These are phyloP conservation scores for Panorpa germanica DNA, from an alignment of 2,888 invertebrate genomes.

Conservation along the genomic window DNA sequence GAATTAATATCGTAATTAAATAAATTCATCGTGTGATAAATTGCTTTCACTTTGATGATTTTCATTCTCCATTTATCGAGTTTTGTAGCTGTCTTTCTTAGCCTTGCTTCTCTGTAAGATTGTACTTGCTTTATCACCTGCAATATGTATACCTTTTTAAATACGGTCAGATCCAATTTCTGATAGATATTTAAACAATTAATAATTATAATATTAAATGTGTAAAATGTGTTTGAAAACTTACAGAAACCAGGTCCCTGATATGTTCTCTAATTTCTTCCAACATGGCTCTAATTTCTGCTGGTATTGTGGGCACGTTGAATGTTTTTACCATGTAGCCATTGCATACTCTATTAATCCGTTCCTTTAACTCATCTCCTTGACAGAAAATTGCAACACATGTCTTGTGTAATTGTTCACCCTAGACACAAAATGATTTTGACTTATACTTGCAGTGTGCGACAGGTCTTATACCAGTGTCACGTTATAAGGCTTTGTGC, in stretches of 20 bases:
- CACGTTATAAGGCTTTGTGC: no score
- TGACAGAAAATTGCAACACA: slow-evolving; percentile 81
- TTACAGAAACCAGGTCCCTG: no score
- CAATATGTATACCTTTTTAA: no score
- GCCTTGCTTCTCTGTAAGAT: slow-evolving; percentile 75
- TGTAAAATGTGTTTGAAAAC: no score
- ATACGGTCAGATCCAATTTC: no score
- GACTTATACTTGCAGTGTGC: no score
- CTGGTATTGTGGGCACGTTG: slow-evolving; percentile 74
- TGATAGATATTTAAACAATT: no score
- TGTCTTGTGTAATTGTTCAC: slow-evolving; percentile 71
- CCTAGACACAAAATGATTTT: no score
- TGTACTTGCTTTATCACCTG: slow-evolving; percentile 80
- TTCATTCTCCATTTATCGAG: slow-evolving; percentile 77
- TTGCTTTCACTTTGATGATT: slow-evolving; percentile 83
- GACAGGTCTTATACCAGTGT: no score
- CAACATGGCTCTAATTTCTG: slow-evolving; percentile 76
- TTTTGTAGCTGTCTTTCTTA: slow-evolving; percentile 76
- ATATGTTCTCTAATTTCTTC: no score
- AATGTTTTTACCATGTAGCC: slow-evolving; percentile 86
- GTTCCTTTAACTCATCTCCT: slow-evolving; percentile 79
- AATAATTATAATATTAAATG: no score
- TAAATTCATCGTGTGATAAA: slow-evolving; percentile 75
- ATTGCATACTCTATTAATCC: slow-evolving; percentile 85
- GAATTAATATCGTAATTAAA: slow-evolving; percentile 78